phyloP scores from a whole-genome alignment of 2,113 vertebrate species.

The Anguilla japonica region DNA sequence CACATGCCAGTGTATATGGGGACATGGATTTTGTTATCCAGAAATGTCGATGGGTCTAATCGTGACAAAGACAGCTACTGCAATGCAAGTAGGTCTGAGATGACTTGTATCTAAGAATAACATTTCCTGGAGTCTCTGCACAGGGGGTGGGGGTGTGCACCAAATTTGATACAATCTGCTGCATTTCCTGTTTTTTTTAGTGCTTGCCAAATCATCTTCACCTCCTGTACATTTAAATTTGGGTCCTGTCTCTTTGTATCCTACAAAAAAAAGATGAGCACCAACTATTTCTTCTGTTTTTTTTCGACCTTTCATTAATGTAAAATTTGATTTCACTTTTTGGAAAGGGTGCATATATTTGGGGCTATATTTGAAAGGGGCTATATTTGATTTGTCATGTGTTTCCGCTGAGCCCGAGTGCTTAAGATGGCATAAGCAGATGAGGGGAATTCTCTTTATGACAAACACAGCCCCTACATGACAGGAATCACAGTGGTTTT shows the following conservation, averaged over 20 bases:
- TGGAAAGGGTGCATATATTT: not conserved
- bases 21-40: not conserved
- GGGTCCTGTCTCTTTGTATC: not conserved
- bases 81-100: not conserved
- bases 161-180: not conserved
- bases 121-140: slow-evolving; percentile 15
- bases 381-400: not conserved
- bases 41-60: not conserved
- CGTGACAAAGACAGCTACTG: not conserved
- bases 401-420: not conserved
- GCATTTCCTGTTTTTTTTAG: slow-evolving; percentile 22
- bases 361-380: not conserved
- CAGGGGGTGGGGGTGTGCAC: not conserved
- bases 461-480: not conserved
- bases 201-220: slow-evolving; percentile 9
- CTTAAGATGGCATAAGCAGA: not conserved
- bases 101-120: not conserved
- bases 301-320: not conserved
- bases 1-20: not conserved
- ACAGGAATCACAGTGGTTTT: not conserved
- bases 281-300: not conserved
- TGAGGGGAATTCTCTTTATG: not conserved
- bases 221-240: not conserved
- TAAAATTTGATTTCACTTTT: not conserved
- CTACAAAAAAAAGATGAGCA: not conserved